These are phyloP conservation scores for Hydrozoanthus tunicans DNA, from an alignment of 64 coral and sea anemone genomes.

Conservation along the genomic window DNA sequence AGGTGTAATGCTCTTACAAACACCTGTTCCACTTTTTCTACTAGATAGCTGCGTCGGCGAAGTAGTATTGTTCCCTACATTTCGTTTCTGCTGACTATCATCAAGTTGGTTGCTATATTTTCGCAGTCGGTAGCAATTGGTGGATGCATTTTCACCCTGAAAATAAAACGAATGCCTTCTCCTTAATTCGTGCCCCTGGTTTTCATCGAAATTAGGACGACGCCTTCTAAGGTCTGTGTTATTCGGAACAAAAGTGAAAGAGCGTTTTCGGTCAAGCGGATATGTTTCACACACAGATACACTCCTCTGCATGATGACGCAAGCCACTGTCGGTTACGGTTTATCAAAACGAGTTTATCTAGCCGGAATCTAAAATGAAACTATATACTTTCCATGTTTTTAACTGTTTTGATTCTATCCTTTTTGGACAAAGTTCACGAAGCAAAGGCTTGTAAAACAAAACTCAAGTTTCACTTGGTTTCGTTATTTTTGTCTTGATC, in stretches of 20 bases:
- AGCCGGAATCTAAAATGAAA: background rate
- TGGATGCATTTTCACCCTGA: background rate
- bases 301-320: background rate
- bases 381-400: background rate
- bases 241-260: background rate
- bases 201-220: constrained; percentile 7
- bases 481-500: background rate
- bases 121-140: background rate
- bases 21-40: background rate
- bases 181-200: background rate
- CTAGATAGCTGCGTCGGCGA: background rate
- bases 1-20: background rate
- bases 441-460: no score
- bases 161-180: background rate
- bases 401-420: no score
- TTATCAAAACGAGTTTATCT: no score
- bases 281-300: background rate
- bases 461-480: no score
- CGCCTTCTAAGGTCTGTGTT: constrained; percentile 12
- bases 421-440: no score
- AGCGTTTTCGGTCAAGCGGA: background rate
- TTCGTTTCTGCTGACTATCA: background rate
- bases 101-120: background rate
- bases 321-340: no score
- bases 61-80: background rate